Evolutionary conservation across 2,797 vertebrate species (phyloP).

Genomic region (Myiothlypis chrysogaster): DNA sequence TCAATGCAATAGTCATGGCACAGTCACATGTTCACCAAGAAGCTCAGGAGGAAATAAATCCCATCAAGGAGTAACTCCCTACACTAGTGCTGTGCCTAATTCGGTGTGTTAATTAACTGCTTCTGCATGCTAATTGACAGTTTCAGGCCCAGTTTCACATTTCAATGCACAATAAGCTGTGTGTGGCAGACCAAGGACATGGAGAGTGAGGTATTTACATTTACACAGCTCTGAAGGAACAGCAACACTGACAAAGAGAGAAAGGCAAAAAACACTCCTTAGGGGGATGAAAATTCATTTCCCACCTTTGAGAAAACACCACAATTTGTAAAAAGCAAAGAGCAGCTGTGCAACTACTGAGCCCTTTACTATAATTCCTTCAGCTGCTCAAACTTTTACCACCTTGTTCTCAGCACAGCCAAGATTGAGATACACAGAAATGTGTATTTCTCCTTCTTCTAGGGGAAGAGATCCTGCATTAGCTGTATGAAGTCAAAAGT

Average conservation of each 20-base stretch:
- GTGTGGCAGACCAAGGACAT: background rate
- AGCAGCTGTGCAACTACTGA: background rate
- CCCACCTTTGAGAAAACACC: background rate
- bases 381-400: background rate
- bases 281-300: background rate
- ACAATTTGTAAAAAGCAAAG: background rate
- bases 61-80: background rate
- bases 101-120: background rate
- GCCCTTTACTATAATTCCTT: background rate
- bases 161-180: background rate
- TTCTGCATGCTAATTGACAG: background rate
- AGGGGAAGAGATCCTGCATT: background rate
- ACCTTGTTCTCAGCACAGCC: background rate
- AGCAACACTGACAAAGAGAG: background rate
- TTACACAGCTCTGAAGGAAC: background rate
- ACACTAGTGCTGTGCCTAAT: background rate
- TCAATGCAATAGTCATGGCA: background rate
- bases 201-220: background rate
- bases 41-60: background rate
- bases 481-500: background rate
- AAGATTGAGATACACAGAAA: fast-evolving
- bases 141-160: background rate
- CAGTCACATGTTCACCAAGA: background rate
- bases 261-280: background rate
- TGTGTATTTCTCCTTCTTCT: background rate